phyloP scores from a whole-genome alignment of 2,113 vertebrate genomes.

The Heterochromis multidens region DNA sequence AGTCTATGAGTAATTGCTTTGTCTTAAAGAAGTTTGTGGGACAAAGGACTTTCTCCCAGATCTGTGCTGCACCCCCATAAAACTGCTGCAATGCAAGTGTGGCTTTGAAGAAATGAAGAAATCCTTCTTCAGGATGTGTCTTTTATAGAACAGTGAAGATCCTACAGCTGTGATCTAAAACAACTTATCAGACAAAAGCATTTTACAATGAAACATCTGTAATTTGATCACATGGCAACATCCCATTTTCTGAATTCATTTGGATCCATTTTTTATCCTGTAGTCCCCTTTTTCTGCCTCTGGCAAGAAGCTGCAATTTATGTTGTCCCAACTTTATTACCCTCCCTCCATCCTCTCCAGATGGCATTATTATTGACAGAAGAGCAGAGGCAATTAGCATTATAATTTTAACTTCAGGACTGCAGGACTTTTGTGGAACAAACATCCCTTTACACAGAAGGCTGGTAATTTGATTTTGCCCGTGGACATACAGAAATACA shows the following conservation, averaged over 20 bases:
- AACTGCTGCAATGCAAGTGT: neutral
- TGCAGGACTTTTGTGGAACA: constrained; percentile 20
- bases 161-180: neutral
- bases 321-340: neutral
- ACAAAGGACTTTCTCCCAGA: neutral
- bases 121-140: no score
- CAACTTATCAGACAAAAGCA: neutral
- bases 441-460: neutral
- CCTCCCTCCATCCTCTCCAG: constrained; percentile 24
- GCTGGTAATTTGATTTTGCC: constrained; percentile 32
- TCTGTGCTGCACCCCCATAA: neutral
- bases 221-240: neutral
- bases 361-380: constrained; percentile 38
- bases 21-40: neutral
- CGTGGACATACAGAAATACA: constrained; percentile 9
- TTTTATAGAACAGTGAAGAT: neutral
- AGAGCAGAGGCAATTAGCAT: constrained; percentile 34
- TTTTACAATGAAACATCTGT: neutral
- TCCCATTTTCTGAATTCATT: neutral
- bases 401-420: constrained; percentile 15
- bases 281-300: neutral
- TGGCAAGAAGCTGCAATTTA: constrained; percentile 12
- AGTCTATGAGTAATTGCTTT: neutral
- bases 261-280: neutral
- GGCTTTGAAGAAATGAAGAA: no score